Base-by-base conservation (phyloP, 2,888 invertebrate genomes). In the Euplagia quadripunctaria region DNA sequence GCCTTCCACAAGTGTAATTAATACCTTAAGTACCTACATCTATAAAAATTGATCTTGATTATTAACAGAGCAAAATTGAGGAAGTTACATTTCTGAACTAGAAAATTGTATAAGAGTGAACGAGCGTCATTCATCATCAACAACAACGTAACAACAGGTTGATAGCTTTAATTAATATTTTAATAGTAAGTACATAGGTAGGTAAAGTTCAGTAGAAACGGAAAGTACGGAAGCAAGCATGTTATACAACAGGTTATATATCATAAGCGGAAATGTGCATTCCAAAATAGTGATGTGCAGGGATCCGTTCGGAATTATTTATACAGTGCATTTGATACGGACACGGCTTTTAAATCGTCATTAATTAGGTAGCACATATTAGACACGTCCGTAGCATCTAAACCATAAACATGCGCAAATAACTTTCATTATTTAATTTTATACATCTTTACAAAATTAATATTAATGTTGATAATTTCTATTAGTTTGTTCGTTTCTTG, bases 21-120 rank as follows among this genome's bases (percentile, higher is more conserved):
- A 67, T 75, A 75, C 68, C 66, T 65, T 71, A 76, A 65, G 71
- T 76, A 79, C n/a, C n/a, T n/a, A n/a, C 66, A 71, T 55, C 65
- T 67, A 74, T 74, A 70, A 70, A 76, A 72, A 79, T 75, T 76
- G 80, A 79, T 82, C 76, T 76, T 76, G 63, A 73, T 83, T 79
- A 77, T 65, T 74, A 83, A 73, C 74, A 82, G 72, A 82, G 77
- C 76, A 80, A 79, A 80, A 80, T 74, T 76, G 79, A 77, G 82
- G 82, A 83, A 83, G 75, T 71, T 72, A 72, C 66, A 79, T 72
- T 73, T 74, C 43, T 72, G 64, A 75, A 61, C 49, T 66, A 69
- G 68, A 64, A 77, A 80, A 68, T 55, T 72, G 72, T 75, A 68
- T 70, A 74, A 76, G 43, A 83, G 70, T 73, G 64, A 70, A 65